phyloP scores from a whole-genome alignment of 2,113 vertebrate genomes.

The Heptranchias perlo region DNA sequence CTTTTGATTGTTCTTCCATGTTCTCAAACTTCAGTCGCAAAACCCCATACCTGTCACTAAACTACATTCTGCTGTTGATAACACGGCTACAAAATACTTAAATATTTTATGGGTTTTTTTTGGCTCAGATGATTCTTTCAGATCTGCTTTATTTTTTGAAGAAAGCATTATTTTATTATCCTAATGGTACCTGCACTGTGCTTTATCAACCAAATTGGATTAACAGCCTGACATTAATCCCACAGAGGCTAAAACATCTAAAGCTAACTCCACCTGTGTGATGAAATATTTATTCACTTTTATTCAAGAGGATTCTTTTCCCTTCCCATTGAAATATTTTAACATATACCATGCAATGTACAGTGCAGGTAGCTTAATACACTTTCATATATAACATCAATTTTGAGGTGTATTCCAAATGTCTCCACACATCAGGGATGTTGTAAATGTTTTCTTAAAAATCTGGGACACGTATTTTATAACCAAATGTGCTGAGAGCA shows the following conservation, averaged over 20 bases:
- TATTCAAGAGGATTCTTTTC: background rate
- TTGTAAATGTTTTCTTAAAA: background rate
- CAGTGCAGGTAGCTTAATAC: background rate
- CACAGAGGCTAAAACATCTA: background rate
- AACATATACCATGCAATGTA: background rate
- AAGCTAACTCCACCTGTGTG: background rate
- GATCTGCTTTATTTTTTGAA: background rate
- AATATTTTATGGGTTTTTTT: slow-evolving; percentile 26
- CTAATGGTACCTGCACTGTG: background rate
- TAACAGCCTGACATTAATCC: background rate
- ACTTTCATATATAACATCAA: slow-evolving; percentile 1
- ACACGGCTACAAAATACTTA: background rate
- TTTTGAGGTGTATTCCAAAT: background rate
- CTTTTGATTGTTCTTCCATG: background rate
- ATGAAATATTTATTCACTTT: slow-evolving; percentile 33
- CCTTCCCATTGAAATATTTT: slow-evolving; percentile 21
- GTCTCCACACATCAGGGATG: background rate
- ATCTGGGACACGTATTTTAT: background rate
- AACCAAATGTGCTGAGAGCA: slow-evolving; percentile 3
- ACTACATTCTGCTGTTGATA: background rate
- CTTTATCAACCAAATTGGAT: slow-evolving; percentile 19
- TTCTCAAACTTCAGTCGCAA: background rate
- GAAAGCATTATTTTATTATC: background rate
- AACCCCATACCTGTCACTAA: background rate
- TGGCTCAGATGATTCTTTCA: background rate